These are phyloP conservation scores for Pollenia angustigena DNA, from an alignment of 2,888 invertebrate species.

Conservation along the genomic window DNA sequence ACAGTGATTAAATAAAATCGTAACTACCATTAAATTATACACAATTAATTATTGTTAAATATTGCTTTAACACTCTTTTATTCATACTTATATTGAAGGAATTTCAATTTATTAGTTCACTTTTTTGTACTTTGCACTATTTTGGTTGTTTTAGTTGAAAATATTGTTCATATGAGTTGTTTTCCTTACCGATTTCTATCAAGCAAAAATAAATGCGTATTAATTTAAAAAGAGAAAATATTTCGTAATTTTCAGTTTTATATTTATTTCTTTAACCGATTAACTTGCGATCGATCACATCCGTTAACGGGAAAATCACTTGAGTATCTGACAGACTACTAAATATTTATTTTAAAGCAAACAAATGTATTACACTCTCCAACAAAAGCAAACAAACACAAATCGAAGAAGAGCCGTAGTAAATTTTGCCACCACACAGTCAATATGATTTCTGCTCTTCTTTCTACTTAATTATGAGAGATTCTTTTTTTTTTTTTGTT, in stretches of 20 bases:
- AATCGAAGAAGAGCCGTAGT: constrained; percentile 17
- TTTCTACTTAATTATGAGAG: background rate
- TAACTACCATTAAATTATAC: too few relatives aligned
- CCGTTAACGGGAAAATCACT: constrained; percentile 67
- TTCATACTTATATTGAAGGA: too few relatives aligned
- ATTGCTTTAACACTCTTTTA: too few relatives aligned
- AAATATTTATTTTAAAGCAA: constrained; percentile 22
- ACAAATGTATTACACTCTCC: constrained; percentile 55
- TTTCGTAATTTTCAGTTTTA: background rate
- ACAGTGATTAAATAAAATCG: too few relatives aligned
- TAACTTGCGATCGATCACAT: constrained; percentile 63
- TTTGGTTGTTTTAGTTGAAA: constrained; percentile 11
- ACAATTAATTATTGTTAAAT: too few relatives aligned
- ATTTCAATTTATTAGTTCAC: background rate
- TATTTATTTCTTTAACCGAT: constrained; percentile 1
- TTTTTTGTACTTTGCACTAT: constrained; percentile 52
- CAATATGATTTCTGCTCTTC: constrained; percentile 18
- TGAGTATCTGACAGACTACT: constrained; percentile 62
- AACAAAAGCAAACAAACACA: constrained; percentile 23
- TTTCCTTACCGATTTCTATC: constrained; percentile 41
- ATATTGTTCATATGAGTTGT: constrained; percentile 9
- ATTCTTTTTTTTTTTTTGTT: background rate
- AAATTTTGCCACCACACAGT: background rate
- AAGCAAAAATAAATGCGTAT: constrained; percentile 22
- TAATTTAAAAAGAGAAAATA: constrained; percentile 1